phyloP scores from a whole-genome alignment of 2,888 invertebrate species.

The Troglohyphantes excavatus region DNA sequence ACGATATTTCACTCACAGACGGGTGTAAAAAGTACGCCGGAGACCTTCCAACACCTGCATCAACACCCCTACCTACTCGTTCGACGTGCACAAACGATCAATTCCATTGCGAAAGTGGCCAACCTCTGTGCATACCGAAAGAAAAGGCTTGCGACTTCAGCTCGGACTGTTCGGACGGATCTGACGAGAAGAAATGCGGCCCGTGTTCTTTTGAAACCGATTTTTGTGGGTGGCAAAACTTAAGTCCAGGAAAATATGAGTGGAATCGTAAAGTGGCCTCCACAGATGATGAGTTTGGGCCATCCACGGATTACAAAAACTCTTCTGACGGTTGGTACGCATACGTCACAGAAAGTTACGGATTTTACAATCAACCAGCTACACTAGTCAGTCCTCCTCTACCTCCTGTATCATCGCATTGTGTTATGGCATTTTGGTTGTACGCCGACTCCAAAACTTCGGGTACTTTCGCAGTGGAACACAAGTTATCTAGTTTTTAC shows the following conservation, averaged over 20 bases:
- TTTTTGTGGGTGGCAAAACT: slow-evolving; percentile 78
- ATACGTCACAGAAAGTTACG: slow-evolving; percentile 39
- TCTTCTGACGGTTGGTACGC: slow-evolving; percentile 74
- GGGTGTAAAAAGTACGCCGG: slow-evolving; percentile 61
- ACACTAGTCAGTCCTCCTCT: slow-evolving; percentile 56
- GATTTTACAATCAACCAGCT: slow-evolving; percentile 16
- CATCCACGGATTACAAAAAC: slow-evolving; percentile 58
- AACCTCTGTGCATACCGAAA: slow-evolving; percentile 62
- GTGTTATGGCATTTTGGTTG: slow-evolving; percentile 74
- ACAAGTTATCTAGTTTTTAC: neutral
- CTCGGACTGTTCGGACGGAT: slow-evolving; percentile 73
- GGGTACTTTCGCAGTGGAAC: slow-evolving; percentile 41
- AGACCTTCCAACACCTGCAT: slow-evolving; percentile 51
- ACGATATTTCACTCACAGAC: slow-evolving; percentile 75
- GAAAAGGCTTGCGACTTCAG: slow-evolving; percentile 76
- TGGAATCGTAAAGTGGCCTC: slow-evolving; percentile 54
- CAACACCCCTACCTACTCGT: slow-evolving; percentile 64
- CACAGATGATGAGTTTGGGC: slow-evolving; percentile 6
- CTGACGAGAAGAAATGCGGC: slow-evolving; percentile 78
- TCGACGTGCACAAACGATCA: slow-evolving; percentile 51
- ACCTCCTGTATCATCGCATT: slow-evolving; percentile 73
- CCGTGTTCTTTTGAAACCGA: slow-evolving; percentile 76
- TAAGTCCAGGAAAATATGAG: slow-evolving; percentile 30
- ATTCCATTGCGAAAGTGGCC: slow-evolving; percentile 61
- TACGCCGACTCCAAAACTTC: neutral